These are phyloP conservation scores for Xiphorhynchus erythropygius DNA, from an alignment of 2,797 vertebrate species.

Conservation along the genomic window DNA sequence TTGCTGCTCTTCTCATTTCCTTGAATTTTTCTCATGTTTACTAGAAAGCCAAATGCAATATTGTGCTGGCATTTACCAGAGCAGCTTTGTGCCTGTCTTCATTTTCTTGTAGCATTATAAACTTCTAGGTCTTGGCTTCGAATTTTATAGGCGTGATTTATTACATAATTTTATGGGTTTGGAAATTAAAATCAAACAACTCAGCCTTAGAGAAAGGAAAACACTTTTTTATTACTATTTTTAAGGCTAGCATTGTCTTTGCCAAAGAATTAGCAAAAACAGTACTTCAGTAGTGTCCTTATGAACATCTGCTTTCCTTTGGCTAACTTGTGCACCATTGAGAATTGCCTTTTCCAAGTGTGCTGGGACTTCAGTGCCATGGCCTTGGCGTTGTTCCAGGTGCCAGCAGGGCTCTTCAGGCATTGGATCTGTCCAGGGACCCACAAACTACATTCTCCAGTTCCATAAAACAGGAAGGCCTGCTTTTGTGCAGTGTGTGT, in stretches of 20 bases:
- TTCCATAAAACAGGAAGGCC: not conserved
- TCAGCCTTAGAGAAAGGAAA: not conserved
- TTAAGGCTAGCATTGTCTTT: not conserved
- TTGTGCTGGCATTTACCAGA: not conserved
- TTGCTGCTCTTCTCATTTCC: not conserved
- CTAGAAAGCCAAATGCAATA: not conserved
- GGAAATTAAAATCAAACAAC: not conserved
- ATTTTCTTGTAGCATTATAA: not conserved
- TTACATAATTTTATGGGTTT: not conserved
- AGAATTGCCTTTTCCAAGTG: not conserved
- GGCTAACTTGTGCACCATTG: not conserved
- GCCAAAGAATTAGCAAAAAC: not conserved
- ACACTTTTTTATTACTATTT: not conserved
- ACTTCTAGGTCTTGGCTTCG: not conserved
- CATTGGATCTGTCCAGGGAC: not conserved
- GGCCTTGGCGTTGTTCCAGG: not conserved
- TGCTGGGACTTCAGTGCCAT: not conserved
- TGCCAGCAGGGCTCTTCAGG: not conserved
- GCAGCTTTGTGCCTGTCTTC: not conserved
- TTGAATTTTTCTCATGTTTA: not conserved
- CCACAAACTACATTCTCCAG: not conserved
- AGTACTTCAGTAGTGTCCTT: not conserved
- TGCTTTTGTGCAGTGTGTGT: not conserved
- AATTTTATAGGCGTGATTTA: not conserved
- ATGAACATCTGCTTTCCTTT: not conserved